These are phyloP conservation scores for Abramis brama DNA, from an alignment of 2,113 vertebrate genomes.

Conservation along the genomic window DNA sequence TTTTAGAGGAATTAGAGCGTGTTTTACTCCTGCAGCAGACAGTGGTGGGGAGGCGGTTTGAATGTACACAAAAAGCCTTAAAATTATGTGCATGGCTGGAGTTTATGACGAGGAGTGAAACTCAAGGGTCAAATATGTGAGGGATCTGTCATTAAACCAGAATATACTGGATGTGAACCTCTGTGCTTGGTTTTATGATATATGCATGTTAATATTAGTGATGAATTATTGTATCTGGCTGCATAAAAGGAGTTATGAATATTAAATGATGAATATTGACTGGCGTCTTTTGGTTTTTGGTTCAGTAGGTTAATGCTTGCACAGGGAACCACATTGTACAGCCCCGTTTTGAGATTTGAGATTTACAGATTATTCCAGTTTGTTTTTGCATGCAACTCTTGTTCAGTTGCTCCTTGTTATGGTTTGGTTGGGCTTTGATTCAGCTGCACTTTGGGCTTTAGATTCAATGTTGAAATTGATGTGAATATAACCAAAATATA, in stretches of 20 bases:
- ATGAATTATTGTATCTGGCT: not conserved
- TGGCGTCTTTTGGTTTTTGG: not conserved
- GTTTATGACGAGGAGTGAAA: not conserved
- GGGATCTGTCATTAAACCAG: not conserved
- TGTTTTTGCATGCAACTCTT: not conserved
- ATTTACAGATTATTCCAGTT: conserved; percentile 48
- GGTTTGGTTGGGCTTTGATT: not conserved
- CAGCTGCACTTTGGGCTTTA: not conserved
- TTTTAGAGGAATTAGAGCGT: conserved; percentile 64
- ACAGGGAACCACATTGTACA: conserved; percentile 12
- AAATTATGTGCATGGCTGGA: conserved; percentile 6
- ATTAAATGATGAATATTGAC: conserved; percentile 6
- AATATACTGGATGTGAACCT: not conserved
- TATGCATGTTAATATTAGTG: not conserved
- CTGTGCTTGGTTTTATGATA: not conserved
- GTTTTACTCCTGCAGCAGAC: conserved; percentile 55
- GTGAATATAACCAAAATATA: not conserved
- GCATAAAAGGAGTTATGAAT: conserved; percentile 37
- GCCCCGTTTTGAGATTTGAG: conserved; percentile 38
- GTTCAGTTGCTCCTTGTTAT: not conserved
- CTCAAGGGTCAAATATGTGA: not conserved
- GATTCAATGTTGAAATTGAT: not conserved
- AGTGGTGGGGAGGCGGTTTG: not conserved
- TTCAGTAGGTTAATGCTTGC: conserved; percentile 11
- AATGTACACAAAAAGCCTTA: conserved; percentile 41